Evolutionary conservation across 2,113 vertebrate genomes (phyloP).

Genomic region (Electrona antarctica): DNA sequence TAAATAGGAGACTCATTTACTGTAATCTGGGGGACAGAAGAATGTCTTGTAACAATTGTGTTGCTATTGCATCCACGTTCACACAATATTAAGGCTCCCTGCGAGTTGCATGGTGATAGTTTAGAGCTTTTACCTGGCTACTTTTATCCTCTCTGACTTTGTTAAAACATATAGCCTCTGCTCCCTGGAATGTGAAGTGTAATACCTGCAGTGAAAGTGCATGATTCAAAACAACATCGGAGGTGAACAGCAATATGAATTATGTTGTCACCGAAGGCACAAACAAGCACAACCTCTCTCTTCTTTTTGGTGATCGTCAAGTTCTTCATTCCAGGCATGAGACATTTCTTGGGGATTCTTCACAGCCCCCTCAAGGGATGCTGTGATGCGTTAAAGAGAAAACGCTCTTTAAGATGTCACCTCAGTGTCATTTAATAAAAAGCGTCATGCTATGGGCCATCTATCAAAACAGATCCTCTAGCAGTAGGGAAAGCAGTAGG

Average conservation of each 20-base stretch:
- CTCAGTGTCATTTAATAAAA: constrained; percentile 38
- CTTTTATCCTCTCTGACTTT: not conserved
- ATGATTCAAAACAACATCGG: not conserved
- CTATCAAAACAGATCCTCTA: constrained; percentile 43
- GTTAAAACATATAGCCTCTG: not conserved
- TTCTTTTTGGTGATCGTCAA: constrained; percentile 9
- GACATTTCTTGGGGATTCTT: not conserved
- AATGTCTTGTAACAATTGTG: no score
- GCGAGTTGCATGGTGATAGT: no score
- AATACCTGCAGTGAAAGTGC: not conserved
- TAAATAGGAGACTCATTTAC: no score
- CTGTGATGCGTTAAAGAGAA: constrained; percentile 24
- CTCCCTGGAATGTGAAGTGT: not conserved
- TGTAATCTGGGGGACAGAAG: no score
- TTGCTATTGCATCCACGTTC: no score
- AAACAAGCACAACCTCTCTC: not conserved
- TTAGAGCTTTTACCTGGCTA: no score
- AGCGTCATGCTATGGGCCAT: constrained; percentile 14
- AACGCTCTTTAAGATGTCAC: constrained; percentile 38
- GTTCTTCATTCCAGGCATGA: constrained; percentile 2
- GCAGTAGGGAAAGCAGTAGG: constrained; percentile 14
- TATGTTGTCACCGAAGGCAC: constrained; percentile 7
- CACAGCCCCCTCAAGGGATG: constrained; percentile 11
- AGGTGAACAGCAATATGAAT: not conserved
- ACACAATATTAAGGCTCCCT: no score